A percentile compares a stretch with the other conserved stretches of the same genome.
Evolutionary conservation across 2,797 vertebrate genomes (phyloP).

Genomic region (Oceanodroma leucorhoa): DNA sequence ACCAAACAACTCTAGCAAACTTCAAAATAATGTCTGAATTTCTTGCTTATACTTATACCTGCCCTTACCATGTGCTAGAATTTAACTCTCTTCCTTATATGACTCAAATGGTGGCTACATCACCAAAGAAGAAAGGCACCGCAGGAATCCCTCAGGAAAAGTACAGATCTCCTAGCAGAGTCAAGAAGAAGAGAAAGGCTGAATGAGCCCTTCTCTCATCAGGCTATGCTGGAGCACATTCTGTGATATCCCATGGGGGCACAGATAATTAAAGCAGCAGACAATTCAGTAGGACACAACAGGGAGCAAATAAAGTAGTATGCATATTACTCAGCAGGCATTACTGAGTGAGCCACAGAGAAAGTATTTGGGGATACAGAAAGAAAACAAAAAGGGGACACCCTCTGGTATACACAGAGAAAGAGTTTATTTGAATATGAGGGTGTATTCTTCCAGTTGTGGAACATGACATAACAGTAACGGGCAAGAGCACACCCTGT

Average conservation of each 20-base stretch:
- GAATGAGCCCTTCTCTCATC: background rate
- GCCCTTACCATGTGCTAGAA: background rate
- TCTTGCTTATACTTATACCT: background rate
- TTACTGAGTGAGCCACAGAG: background rate
- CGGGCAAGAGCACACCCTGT: background rate
- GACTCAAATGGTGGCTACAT: background rate
- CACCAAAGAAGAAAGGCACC: background rate
- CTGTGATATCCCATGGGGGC: background rate
- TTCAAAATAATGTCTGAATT: background rate
- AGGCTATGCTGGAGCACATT: background rate
- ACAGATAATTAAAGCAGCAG: background rate
- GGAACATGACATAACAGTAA: background rate
- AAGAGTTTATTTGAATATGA: background rate
- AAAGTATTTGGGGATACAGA: background rate
- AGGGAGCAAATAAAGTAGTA: background rate
- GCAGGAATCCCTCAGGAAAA: background rate
- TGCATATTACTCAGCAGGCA: background rate
- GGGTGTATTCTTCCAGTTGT: background rate
- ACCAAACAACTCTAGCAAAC: background rate
- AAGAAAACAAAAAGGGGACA: background rate
- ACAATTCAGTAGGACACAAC: background rate
- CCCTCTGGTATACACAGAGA: background rate
- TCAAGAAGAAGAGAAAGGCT: background rate
- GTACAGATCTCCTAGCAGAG: background rate
- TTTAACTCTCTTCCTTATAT: background rate